Conservation (phyloP, 2,113 vertebrate species). For the Theristicus caerulescens region DNA sequence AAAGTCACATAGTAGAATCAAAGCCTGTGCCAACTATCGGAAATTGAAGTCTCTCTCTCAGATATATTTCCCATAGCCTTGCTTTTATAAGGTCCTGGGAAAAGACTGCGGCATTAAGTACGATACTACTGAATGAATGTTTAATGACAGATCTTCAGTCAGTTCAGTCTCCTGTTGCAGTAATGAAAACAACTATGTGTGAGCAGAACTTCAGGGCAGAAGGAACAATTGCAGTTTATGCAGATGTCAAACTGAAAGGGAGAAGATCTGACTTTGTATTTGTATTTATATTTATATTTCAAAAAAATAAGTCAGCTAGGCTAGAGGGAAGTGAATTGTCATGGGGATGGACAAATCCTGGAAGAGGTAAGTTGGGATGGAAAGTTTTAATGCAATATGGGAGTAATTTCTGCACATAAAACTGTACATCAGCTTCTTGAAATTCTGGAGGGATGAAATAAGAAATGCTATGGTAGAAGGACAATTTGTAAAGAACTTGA, state of each 20-base stretch:
- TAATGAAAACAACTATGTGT: neutral
- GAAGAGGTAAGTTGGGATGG: neutral
- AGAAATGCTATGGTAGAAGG: neutral
- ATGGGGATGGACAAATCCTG: neutral
- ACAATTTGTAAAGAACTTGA: neutral
- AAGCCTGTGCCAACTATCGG: neutral
- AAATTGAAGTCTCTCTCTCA: neutral
- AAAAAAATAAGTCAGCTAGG: neutral
- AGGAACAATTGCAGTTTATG: neutral
- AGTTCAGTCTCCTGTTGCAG: neutral
- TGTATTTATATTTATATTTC: neutral
- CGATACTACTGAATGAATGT: neutral
- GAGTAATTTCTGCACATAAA: neutral
- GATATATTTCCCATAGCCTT: neutral
- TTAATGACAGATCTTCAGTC: neutral
- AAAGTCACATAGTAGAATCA: neutral
- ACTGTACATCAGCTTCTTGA: neutral
- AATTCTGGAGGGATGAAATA: neutral
- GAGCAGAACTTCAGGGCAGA: neutral
- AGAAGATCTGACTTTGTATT: neutral
- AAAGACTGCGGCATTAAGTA: neutral
- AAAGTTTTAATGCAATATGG: neutral
- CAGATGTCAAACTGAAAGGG: neutral
- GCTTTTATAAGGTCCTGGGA: neutral
- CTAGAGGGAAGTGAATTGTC: neutral